A percentile compares a stretch with the other conserved stretches of the same genome.
Evolutionary conservation across 2,797 vertebrate species (phyloP).

Genomic region (Synaphobranchus kaupii): DNA sequence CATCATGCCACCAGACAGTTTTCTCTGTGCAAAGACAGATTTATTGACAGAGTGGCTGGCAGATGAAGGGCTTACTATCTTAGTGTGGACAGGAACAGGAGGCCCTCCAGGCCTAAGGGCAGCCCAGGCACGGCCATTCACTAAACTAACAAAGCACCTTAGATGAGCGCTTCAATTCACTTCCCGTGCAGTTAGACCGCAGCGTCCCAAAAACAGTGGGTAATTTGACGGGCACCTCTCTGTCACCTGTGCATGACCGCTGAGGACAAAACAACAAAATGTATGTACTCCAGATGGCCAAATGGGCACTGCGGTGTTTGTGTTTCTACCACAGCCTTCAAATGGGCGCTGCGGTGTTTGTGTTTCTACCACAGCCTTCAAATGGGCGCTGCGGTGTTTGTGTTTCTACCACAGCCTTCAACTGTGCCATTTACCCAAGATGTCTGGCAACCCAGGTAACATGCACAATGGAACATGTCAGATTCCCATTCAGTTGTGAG

Average conservation of each 20-base stretch:
- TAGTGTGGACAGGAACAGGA: conserved; percentile 28
- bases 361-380: neutral
- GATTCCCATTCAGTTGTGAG: neutral
- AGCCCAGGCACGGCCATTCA: neutral
- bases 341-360: neutral
- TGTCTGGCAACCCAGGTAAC: neutral
- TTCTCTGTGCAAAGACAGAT: conserved; percentile 23
- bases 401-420: neutral
- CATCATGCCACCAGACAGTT: neutral
- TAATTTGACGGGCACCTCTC: neutral
- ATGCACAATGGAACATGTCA: neutral
- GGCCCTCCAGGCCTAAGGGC: neutral
- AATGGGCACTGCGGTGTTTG: neutral
- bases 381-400: neutral
- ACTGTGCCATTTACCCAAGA: neutral
- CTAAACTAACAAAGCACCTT: conserved; percentile 8
- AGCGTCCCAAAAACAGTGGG: neutral
- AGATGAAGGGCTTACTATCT: conserved; percentile 28
- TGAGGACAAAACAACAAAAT: neutral
- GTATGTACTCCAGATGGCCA: neutral
- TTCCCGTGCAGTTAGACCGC: neutral
- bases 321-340: neutral
- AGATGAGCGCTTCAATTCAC: conserved; percentile 19
- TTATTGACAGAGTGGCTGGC: conserved; percentile 33
- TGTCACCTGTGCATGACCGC: neutral